phyloP scores from a whole-genome alignment of 2,797 vertebrate genomes.

The Sparus aurata region DNA sequence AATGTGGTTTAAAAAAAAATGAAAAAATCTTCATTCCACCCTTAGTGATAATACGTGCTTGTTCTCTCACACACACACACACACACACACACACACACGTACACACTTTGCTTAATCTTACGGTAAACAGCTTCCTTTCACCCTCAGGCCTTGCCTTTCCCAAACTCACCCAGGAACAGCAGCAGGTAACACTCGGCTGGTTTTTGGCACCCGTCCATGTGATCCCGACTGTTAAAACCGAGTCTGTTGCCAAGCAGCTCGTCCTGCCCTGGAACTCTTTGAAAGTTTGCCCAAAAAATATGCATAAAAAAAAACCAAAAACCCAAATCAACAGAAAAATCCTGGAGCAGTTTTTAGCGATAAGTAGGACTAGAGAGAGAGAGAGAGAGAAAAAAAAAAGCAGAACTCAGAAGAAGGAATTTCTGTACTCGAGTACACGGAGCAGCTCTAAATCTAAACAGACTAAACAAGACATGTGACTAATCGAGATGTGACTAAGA shows the following conservation, averaged over 20 bases:
- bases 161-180: slow-evolving; percentile 65
- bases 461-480: slow-evolving; percentile 78
- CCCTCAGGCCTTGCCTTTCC: slow-evolving; percentile 75
- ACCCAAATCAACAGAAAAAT: slow-evolving; percentile 23
- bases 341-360: slow-evolving; percentile 16
- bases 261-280: slow-evolving; percentile 65
- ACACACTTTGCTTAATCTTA: slow-evolving; percentile 63
- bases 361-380: background rate
- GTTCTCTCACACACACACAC: slow-evolving; percentile 28
- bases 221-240: slow-evolving; percentile 66
- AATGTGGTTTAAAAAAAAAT: slow-evolving; percentile 47
- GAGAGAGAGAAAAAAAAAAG: slow-evolving; percentile 42
- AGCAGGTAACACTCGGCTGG: slow-evolving; percentile 77
- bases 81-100: slow-evolving; percentile 24
- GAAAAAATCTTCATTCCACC: slow-evolving; percentile 53
- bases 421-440: slow-evolving; percentile 38
- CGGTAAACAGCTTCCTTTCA: slow-evolving; percentile 71
- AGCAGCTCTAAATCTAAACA: slow-evolving; percentile 71
- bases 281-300: slow-evolving; percentile 65
- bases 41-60: slow-evolving; percentile 49
- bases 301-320: slow-evolving; percentile 34
- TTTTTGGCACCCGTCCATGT: slow-evolving; percentile 75
- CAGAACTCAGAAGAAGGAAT: slow-evolving; percentile 57
- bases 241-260: slow-evolving; percentile 64
- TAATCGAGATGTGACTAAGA: slow-evolving; percentile 77